phyloP scores from a whole-genome alignment of 2,888 invertebrate species.

The Eutolmus rufibarbis region DNA sequence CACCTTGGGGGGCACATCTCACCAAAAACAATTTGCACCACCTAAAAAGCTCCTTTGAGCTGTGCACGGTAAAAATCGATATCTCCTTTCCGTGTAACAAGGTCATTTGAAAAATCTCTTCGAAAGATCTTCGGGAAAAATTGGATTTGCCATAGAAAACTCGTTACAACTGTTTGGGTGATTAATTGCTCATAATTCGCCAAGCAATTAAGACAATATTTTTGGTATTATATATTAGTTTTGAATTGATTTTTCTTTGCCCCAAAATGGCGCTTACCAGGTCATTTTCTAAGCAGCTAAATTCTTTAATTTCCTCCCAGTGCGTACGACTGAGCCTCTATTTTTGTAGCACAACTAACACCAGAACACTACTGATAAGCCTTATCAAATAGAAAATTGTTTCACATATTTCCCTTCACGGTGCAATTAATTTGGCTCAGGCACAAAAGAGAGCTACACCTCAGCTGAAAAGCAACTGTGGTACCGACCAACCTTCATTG shows the following conservation, averaged over 20 bases:
- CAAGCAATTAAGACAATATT: neutral
- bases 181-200: neutral
- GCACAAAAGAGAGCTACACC: neutral
- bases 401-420: conserved; percentile 10
- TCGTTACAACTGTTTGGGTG: neutral
- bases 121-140: conserved; percentile 53
- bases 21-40: neutral
- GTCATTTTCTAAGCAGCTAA: conserved; percentile 47
- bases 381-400: neutral
- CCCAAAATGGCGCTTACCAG: conserved; percentile 53
- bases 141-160: neutral
- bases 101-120: conserved; percentile 64
- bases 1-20: conserved; percentile 5
- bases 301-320: conserved; percentile 27
- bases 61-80: conserved; percentile 46
- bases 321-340: neutral
- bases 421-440: neutral
- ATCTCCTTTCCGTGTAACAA: conserved; percentile 59
- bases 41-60: conserved; percentile 3
- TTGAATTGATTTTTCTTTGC: conserved; percentile 33
- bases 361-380: conserved; percentile 20
- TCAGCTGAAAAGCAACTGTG: neutral
- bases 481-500: conserved; percentile 13
- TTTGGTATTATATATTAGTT: neutral
- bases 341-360: neutral